Conservation (phyloP, 2,113 vertebrate species). For the Lepidothrix coronata region DNA sequence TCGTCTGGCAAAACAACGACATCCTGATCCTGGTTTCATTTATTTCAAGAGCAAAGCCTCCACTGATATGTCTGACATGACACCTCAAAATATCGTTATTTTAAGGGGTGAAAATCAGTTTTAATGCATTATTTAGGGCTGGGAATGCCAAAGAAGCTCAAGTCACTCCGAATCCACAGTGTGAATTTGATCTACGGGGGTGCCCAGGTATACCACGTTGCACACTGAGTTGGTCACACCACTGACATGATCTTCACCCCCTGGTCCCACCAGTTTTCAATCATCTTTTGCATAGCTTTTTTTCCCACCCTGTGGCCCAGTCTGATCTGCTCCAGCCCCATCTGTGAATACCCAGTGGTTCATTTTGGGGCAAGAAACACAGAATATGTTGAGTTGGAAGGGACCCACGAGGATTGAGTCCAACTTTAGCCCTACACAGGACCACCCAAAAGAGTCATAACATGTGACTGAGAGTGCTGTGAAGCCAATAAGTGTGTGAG, state of each 20-base stretch:
- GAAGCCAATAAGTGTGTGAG: not conserved
- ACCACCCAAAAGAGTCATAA: not conserved
- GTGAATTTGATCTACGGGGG: not conserved
- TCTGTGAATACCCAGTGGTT: not conserved
- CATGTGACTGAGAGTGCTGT: not conserved
- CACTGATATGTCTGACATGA: not conserved
- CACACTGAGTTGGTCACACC: rapidly evolving
- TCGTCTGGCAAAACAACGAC: not conserved
- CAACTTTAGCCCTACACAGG: not conserved
- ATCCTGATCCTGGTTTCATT: not conserved
- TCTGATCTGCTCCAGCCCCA: not conserved
- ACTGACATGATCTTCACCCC: rapidly evolving
- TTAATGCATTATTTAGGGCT: not conserved
- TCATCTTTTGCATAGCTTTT: not conserved
- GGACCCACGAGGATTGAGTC: not conserved
- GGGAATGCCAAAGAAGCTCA: not conserved
- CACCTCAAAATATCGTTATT: not conserved
- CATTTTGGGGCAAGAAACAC: not conserved
- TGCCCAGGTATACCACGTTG: not conserved
- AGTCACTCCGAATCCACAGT: not conserved
- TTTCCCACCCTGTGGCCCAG: not conserved
- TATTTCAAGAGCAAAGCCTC: not conserved
- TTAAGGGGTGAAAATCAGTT: not conserved
- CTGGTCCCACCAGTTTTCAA: not conserved
- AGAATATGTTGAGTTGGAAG: not conserved